A percentile compares a stretch with the other conserved stretches of the same genome.
phyloP scores from a whole-genome alignment of 92 coral and sea anemone species.

The Umimayanthus kanabou region DNA sequence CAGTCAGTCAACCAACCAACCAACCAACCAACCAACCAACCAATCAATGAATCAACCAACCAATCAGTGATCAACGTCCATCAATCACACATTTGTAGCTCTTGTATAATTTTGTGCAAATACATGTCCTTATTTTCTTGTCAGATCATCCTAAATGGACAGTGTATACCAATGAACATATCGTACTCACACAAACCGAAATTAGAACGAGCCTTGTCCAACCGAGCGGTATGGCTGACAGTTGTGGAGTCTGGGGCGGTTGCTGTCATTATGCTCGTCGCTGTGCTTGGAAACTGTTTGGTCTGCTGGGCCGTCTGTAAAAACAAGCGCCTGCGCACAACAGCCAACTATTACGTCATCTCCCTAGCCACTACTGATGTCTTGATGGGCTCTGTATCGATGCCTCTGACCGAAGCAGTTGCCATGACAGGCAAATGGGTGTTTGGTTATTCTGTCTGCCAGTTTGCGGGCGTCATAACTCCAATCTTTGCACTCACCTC shows the following conservation, averaged over 20 bases:
- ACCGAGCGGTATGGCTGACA: not conserved
- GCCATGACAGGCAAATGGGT: slow-evolving; percentile 42
- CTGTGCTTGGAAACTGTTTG: slow-evolving; percentile 15
- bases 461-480: slow-evolving; percentile 41
- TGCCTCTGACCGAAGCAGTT: slow-evolving; percentile 25
- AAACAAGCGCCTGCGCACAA: slow-evolving; percentile 25
- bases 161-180: not conserved
- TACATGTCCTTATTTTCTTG: not conserved
- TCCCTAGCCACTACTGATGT: slow-evolving; percentile 28
- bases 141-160: not conserved
- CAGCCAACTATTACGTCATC: slow-evolving; percentile 23
- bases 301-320: slow-evolving; percentile 11
- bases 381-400: slow-evolving; percentile 22
- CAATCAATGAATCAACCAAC: not conserved
- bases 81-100: not conserved
- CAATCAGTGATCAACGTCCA: not conserved
- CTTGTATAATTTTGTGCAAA: not conserved
- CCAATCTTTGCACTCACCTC: slow-evolving; percentile 48
- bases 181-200: not conserved
- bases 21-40: not conserved
- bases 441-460: slow-evolving; percentile 33
- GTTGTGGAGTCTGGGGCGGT: slow-evolving; percentile 34
- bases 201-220: slow-evolving; percentile 11
- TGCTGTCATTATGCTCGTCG: not conserved
- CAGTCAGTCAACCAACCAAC: too few species aligned